A percentile compares a stretch with the other conserved stretches of the same genome.
phyloP scores from a whole-genome alignment of 2,113 vertebrate genomes.

The Montifringilla adamsi region DNA sequence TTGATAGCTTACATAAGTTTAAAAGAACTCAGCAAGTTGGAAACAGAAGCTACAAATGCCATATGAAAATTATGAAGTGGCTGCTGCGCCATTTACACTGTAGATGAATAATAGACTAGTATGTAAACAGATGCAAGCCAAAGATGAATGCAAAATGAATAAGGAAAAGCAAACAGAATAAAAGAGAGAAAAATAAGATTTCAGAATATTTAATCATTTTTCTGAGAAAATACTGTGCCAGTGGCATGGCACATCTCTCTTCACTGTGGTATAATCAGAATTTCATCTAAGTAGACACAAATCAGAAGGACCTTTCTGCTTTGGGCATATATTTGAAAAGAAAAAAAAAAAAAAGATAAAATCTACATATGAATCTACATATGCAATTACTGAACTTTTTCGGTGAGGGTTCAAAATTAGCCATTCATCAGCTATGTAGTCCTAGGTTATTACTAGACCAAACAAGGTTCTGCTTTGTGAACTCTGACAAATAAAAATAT shows the following conservation, averaged over 20 bases:
- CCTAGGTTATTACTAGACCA: neutral
- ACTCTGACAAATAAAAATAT: neutral
- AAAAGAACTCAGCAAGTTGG: neutral
- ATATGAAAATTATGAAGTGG: slow-evolving; percentile 29
- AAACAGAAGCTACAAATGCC: slow-evolving; percentile 52
- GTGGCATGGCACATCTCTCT: neutral
- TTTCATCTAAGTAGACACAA: neutral
- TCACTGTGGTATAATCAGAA: neutral
- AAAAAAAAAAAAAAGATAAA: neutral
- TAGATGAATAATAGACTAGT: slow-evolving; percentile 64
- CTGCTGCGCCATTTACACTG: slow-evolving; percentile 43
- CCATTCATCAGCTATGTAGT: neutral
- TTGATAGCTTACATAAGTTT: slow-evolving; percentile 48
- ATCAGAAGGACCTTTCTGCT: neutral
- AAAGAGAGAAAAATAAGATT: slow-evolving; percentile 14
- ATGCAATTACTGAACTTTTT: neutral
- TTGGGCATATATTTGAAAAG: neutral
- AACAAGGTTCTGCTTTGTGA: neutral
- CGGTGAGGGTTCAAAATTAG: neutral
- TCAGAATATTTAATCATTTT: slow-evolving; percentile 16
- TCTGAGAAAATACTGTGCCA: neutral
- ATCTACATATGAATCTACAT: neutral
- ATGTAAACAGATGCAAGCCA: slow-evolving; percentile 50
- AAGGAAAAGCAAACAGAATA: slow-evolving; percentile 10
- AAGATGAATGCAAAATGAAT: slow-evolving; percentile 44